Conservation (phyloP, 2,113 vertebrate genomes). For the Xyrauchen texanus region DNA sequence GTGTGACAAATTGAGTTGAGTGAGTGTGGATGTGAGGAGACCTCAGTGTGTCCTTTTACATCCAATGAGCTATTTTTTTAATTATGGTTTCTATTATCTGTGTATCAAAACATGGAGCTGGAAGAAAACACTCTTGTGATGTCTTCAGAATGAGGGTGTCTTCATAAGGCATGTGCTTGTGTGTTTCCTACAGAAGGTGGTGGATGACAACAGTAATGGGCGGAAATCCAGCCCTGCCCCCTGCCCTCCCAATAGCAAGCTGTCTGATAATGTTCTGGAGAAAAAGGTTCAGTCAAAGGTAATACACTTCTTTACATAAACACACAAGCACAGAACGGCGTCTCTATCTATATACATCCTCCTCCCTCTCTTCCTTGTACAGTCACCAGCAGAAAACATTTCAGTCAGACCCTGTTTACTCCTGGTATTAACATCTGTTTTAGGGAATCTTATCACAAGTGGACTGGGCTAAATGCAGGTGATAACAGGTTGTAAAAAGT, state of each 20-base stretch:
- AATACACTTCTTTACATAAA: background rate
- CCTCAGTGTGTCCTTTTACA: no score
- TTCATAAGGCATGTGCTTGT: constrained; percentile 18
- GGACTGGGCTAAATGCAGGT: no score
- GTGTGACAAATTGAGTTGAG: background rate
- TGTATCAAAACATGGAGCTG: background rate
- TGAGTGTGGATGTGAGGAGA: no score
- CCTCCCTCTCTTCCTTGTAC: no score
- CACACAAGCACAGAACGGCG: no score
- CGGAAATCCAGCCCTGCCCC: constrained; percentile 65
- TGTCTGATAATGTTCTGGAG: constrained; percentile 59
- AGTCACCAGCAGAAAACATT: no score
- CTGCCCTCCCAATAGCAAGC: constrained; percentile 65
- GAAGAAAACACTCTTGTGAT: background rate
- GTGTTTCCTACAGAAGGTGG: constrained; percentile 62
- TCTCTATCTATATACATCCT: no score
- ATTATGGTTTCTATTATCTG: background rate
- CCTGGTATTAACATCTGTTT: no score
- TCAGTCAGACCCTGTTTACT: no score
- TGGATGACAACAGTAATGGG: constrained; percentile 66
- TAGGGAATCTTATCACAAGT: no score
- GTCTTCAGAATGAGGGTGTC: background rate
- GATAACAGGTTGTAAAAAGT: no score
- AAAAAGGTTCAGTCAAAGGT: constrained; percentile 64
- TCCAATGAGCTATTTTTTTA: no score